These are phyloP conservation scores for Amaurobius ferox DNA, from an alignment of 2,888 invertebrate genomes.

Conservation along the genomic window DNA sequence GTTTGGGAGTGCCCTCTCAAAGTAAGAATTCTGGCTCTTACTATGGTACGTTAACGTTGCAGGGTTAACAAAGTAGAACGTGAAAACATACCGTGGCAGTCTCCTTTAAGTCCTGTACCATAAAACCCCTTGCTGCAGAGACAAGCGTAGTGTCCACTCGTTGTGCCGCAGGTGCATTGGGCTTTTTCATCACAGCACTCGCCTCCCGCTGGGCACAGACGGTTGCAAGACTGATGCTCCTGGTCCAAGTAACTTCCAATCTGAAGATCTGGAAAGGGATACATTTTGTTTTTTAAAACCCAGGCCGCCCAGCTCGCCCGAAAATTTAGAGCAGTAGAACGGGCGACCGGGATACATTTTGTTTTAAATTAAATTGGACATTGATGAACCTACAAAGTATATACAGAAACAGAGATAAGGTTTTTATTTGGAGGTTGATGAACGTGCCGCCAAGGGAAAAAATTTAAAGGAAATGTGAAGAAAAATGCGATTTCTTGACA, in stretches of 20 bases:
- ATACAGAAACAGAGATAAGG: too few species aligned
- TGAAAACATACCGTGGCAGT: constrained; percentile 81
- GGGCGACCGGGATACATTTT: too few species aligned
- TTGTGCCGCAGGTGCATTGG: constrained; percentile 83
- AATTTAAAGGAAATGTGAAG: too few species aligned
- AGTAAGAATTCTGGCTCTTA: too few species aligned
- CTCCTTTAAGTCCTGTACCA: constrained; percentile 82
- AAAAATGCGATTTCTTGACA: too few species aligned
- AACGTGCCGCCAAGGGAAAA: too few species aligned
- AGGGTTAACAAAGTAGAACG: neutral
- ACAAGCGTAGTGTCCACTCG: constrained; percentile 84
- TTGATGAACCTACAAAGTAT: too few species aligned
- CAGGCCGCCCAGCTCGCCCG: too few species aligned
- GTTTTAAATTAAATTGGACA: too few species aligned
- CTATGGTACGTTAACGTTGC: too few species aligned
- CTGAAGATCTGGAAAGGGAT: constrained; percentile 81
- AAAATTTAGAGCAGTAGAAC: neutral
- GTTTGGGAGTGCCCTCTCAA: too few species aligned
- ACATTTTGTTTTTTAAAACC: neutral
- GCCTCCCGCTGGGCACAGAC: constrained; percentile 79
- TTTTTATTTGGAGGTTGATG: too few species aligned
- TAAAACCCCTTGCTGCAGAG: constrained; percentile 83
- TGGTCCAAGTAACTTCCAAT: constrained; percentile 81
- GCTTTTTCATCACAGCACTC: constrained; percentile 82
- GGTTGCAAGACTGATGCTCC: constrained; percentile 79